Base-by-base conservation (phyloP, 2,888 invertebrate genomes). In the Idaea dimidiata region DNA sequence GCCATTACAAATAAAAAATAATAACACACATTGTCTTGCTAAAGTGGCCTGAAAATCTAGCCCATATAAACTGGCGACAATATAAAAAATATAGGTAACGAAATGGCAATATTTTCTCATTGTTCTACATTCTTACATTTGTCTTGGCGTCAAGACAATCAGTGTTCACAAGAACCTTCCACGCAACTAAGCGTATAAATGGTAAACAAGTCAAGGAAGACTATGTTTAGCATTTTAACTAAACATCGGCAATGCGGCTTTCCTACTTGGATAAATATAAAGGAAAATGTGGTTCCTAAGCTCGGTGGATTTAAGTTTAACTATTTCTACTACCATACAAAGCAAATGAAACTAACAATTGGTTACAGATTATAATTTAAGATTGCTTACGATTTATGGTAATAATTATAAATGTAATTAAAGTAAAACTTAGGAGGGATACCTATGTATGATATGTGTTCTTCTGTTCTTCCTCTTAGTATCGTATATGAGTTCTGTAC, bases 191-290 rank as follows among this genome's bases (percentile, higher is more conserved):
- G 58, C 56, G 62, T 63, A 65, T 63, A 66, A 64, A 62, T 67
- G 60, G 62, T 59, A 64, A 63, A 59, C 64, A 43, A 63, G 62
- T 67, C 66, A 68, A 62, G 58, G 54, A 59, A 59, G 18, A 56
- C 61, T 62, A 59, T 65, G 67, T 66, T 66, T 66, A 65, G 63
- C 61, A 57, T 67, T 63, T 60, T 59, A 43, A 59, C 60, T 62
- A 54, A 33, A 17, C 63, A 8, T 43, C 58, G 62, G 61, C 58
- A 57, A 32, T 61, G 65, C 61, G 62, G 63, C 59, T 43, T 43
- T 43, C 14, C 10, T 43, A 43, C 43, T 43, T 43, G 24, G 24
- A 24, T 24, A 24, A 24, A 24, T 24, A 24, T 24, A 24, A 24
- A 43, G 43, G 43, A 43, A 43, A 43, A 43, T 43, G 8, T 10